These are phyloP conservation scores for Porites lobata DNA, from an alignment of 92 coral and sea anemone species.

Conservation along the genomic window DNA sequence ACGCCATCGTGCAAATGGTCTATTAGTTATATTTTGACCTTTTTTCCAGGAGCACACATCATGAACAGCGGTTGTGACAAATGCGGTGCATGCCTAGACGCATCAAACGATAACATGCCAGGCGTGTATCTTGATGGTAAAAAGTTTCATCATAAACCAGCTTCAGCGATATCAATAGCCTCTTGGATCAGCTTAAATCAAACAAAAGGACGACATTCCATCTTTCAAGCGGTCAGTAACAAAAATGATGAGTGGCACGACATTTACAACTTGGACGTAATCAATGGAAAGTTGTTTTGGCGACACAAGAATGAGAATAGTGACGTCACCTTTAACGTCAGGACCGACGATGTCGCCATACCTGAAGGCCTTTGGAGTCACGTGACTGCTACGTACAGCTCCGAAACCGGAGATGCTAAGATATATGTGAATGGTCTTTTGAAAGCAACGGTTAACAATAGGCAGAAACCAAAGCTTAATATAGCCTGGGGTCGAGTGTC, in stretches of 20 bases:
- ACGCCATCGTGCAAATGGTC: no score
- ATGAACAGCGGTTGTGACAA: constrained; percentile 95
- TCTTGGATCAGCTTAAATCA: constrained; percentile 95
- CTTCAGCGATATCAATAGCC: constrained; percentile 87
- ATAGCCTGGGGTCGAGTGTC: constrained; percentile 85
- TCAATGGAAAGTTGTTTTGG: constrained; percentile 95
- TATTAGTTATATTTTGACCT: neutral
- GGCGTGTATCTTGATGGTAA: constrained; percentile 81
- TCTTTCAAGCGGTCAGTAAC: constrained; percentile 85
- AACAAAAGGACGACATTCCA: constrained; percentile 89
- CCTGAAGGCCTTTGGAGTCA: constrained; percentile 99
- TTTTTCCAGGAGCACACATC: constrained; percentile 80
- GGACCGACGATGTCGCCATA: constrained; percentile 87
- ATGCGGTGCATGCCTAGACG: constrained; percentile 98
- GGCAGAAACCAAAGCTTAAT: constrained; percentile 74
- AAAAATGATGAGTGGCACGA: constrained; percentile 60
- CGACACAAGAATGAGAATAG: constrained; percentile 72
- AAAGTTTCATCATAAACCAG: constrained; percentile 85
- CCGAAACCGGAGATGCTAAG: constrained; percentile 86
- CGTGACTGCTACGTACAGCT: constrained; percentile 90
- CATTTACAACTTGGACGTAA: constrained; percentile 84
- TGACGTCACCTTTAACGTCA: constrained; percentile 72
- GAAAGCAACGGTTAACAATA: constrained; percentile 73
- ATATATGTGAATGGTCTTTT: constrained; percentile 91
- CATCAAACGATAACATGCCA: constrained; percentile 78